These are phyloP conservation scores for Tamias sibiricus DNA, from an alignment of 2,113 vertebrate genomes.

Conservation along the genomic window DNA sequence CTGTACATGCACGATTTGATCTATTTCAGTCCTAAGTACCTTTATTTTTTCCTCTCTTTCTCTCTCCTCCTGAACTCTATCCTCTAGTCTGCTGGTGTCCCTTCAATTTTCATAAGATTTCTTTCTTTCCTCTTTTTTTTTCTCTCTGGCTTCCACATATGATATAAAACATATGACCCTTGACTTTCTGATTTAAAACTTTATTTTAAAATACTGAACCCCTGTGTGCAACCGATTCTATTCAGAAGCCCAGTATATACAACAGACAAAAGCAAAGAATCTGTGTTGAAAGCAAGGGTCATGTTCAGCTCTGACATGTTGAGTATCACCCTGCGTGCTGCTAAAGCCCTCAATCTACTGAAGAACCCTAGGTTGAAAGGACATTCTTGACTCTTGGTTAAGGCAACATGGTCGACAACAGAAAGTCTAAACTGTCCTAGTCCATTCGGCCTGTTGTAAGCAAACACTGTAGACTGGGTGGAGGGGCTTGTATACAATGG, in stretches of 20 bases:
- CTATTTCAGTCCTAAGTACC: too few relatives aligned
- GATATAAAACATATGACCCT: too few relatives aligned
- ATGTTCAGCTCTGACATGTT: not conserved
- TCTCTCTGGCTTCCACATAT: too few relatives aligned
- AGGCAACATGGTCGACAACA: not conserved
- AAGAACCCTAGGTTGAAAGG: not conserved
- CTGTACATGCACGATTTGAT: too few relatives aligned
- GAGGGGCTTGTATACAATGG: not conserved
- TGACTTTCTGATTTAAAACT: not conserved
- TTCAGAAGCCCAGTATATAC: not conserved
- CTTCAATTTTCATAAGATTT: too few relatives aligned
- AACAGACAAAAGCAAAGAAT: not conserved
- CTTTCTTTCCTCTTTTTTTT: too few relatives aligned
- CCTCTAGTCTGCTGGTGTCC: too few relatives aligned
- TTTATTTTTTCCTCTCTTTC: too few relatives aligned
- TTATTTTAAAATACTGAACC: not conserved
- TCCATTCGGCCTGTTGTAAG: not conserved
- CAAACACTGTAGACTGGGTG: not conserved
- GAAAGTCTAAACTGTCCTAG: not conserved
- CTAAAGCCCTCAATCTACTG: not conserved
- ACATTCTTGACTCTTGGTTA: not conserved
- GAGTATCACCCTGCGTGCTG: fast-evolving
- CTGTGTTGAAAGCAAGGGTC: not conserved
- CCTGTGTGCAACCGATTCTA: not conserved
- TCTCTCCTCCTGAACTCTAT: too few relatives aligned